These are phyloP conservation scores for Sceloporus tristichus DNA, from an alignment of 2,113 vertebrate genomes.

Conservation along the genomic window DNA sequence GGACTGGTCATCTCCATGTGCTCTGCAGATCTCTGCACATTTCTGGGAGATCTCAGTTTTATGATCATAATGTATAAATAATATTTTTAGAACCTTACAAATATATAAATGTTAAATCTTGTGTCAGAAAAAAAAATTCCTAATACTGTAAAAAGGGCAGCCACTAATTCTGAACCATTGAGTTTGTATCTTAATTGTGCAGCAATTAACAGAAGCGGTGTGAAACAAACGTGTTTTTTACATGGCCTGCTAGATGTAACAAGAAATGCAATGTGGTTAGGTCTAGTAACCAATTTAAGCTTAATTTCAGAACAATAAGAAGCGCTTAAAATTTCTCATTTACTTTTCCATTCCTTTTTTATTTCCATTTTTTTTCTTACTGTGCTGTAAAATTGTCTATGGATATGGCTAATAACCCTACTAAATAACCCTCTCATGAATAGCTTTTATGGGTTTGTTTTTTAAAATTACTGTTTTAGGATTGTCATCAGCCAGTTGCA, in stretches of 20 bases:
- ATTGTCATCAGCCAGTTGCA: slow-evolving; percentile 71
- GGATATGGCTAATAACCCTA: slow-evolving; percentile 83
- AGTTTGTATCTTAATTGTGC: slow-evolving; percentile 47
- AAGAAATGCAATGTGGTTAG: slow-evolving; percentile 69
- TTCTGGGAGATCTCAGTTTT: slow-evolving; percentile 10
- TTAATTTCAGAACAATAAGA: slow-evolving; percentile 75
- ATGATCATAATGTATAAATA: background rate
- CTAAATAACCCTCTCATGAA: slow-evolving; percentile 90
- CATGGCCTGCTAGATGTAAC: slow-evolving; percentile 80
- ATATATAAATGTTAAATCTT: background rate
- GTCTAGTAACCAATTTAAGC: slow-evolving; percentile 62
- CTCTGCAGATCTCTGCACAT: background rate
- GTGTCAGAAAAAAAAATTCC: background rate
- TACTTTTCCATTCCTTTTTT: slow-evolving; percentile 78
- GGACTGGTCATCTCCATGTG: background rate
- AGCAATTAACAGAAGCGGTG: slow-evolving; percentile 74
- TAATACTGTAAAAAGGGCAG: slow-evolving; percentile 52
- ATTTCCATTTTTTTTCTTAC: slow-evolving; percentile 79
- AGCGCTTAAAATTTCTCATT: slow-evolving; percentile 74
- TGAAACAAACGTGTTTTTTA: slow-evolving; percentile 84
- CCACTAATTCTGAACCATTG: slow-evolving; percentile 45
- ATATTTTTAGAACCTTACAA: background rate
- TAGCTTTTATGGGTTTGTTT: slow-evolving; percentile 57
- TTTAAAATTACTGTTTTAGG: slow-evolving; percentile 61
- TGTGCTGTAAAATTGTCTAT: slow-evolving; percentile 83